Percentiles rank a stretch among this genome's conserved stretches.
phyloP scores from a whole-genome alignment of 2,797 vertebrate species.

The Meda fulgida region DNA sequence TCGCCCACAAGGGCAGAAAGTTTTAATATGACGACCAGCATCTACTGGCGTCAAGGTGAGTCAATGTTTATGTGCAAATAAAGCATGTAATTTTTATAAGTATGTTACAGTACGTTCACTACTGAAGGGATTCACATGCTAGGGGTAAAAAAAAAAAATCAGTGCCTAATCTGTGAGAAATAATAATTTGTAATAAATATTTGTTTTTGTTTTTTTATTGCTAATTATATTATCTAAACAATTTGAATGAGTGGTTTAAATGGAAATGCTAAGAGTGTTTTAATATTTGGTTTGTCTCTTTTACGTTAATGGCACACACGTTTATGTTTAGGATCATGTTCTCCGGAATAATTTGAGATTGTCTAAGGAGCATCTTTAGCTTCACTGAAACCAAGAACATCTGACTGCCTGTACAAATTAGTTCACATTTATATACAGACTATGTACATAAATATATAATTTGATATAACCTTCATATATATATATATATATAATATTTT shows the following conservation, averaged over 20 bases:
- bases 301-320: not conserved
- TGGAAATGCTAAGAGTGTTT: not conserved
- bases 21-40: slow-evolving; percentile 1
- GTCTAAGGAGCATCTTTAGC: not conserved
- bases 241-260: not conserved
- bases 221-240: not conserved
- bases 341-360: not conserved
- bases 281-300: not conserved
- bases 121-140: not conserved
- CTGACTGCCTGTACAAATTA: not conserved
- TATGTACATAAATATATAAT: not conserved
- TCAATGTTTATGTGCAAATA: not conserved
- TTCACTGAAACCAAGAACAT: not conserved
- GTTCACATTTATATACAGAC: not conserved
- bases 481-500: too few relatives aligned
- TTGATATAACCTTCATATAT: not conserved
- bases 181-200: not conserved
- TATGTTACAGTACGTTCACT: not conserved
- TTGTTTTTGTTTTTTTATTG: not conserved
- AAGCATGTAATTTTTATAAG: not conserved
- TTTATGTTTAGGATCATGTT: not conserved
- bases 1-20: slow-evolving; percentile 7
- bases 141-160: not conserved
- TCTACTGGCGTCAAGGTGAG: not conserved
- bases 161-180: not conserved